phyloP scores from a whole-genome alignment of 2,888 invertebrate genomes.

The Euplagia quadripunctaria region DNA sequence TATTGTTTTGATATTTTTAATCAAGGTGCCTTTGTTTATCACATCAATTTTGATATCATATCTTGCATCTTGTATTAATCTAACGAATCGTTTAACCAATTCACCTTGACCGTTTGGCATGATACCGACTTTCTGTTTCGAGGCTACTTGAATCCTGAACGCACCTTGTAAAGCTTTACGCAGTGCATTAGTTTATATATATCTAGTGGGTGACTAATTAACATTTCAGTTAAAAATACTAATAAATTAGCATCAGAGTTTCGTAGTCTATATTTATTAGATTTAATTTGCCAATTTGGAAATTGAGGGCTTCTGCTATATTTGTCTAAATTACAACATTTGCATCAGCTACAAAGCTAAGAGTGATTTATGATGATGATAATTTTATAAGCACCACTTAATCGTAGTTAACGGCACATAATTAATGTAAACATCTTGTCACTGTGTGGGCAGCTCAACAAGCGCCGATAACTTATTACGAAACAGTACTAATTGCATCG shows the following conservation, averaged over 20 bases:
- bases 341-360: slow-evolving; percentile 37
- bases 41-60: slow-evolving; percentile 44
- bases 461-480: slow-evolving; percentile 62
- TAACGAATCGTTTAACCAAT: slow-evolving; percentile 59
- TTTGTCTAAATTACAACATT: slow-evolving; percentile 26
- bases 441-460: slow-evolving; percentile 51
- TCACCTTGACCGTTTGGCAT: slow-evolving; percentile 78
- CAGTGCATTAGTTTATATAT: slow-evolving; percentile 60
- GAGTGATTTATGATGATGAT: slow-evolving; percentile 40
- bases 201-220: slow-evolving; percentile 58
- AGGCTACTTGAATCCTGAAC: slow-evolving; percentile 72
- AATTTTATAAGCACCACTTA: slow-evolving; percentile 59
- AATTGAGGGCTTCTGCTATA: slow-evolving; percentile 16
- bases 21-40: slow-evolving; percentile 51
- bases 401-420: slow-evolving; percentile 59
- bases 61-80: slow-evolving; percentile 48
- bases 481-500: slow-evolving; percentile 61
- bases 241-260: neutral
- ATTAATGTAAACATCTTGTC: slow-evolving; percentile 58
- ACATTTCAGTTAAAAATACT: slow-evolving; percentile 54
- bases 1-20: slow-evolving; percentile 40
- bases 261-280: neutral
- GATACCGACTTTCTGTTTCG: slow-evolving; percentile 77
- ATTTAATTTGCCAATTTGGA: neutral
- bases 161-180: slow-evolving; percentile 59